Conservation (phyloP, 2,113 vertebrate genomes). For the Pristiophorus japonicus region DNA sequence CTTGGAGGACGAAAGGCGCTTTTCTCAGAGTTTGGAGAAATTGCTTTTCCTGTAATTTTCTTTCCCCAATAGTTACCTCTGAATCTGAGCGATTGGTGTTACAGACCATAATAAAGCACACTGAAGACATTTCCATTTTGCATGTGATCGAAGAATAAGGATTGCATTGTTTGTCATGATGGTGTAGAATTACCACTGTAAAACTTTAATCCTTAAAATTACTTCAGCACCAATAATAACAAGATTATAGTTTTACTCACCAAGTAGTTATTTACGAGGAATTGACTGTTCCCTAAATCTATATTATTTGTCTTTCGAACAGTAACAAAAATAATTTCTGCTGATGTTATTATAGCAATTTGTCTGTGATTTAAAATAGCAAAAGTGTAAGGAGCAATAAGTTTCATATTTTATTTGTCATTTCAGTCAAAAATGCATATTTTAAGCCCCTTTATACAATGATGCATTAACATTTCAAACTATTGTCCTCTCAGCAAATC, state of each 20-base stretch:
- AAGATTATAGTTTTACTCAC: background rate
- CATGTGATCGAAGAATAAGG: no score
- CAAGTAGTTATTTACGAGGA: background rate
- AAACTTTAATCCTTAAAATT: background rate
- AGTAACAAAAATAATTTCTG: background rate
- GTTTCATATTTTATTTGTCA: background rate
- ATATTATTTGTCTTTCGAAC: background rate
- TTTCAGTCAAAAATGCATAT: constrained; percentile 1
- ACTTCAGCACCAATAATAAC: background rate
- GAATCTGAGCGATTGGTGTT: no score
- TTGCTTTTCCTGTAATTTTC: no score
- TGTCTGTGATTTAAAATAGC: background rate
- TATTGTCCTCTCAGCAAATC: constrained; percentile 7
- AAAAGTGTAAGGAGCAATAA: background rate
- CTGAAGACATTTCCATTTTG: no score
- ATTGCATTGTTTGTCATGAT: background rate
- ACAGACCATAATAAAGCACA: no score
- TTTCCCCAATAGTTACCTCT: no score
- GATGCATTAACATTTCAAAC: constrained; percentile 24
- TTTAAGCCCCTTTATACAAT: background rate
- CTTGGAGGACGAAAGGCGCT: no score
- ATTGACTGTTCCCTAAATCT: background rate
- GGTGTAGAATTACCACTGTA: no score
- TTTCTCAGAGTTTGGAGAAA: no score
- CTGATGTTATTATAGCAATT: background rate